Conservation (phyloP, 2,113 vertebrate species). For the Neomonachus schauinslandi region DNA sequence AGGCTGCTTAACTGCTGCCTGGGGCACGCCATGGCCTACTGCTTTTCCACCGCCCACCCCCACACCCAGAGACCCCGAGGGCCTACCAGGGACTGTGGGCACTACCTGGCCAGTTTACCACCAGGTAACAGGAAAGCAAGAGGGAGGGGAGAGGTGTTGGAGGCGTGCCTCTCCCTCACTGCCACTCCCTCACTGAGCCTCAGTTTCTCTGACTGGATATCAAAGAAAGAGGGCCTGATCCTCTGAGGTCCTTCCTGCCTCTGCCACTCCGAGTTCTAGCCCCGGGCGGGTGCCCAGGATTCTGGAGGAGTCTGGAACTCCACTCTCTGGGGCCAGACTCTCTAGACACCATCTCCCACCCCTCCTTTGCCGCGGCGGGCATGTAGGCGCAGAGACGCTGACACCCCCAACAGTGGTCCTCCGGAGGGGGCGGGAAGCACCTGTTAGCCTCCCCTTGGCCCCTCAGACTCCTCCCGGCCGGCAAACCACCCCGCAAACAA, state of each 20-base stretch:
- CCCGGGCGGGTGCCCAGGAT: background rate
- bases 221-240: background rate
- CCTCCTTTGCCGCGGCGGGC: background rate
- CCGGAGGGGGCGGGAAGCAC: background rate
- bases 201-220: background rate
- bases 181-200: background rate
- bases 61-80: background rate
- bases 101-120: background rate
- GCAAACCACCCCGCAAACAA: background rate
- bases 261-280: background rate
- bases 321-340: background rate
- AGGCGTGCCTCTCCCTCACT: background rate
- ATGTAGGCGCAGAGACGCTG: background rate
- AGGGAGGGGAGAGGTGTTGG: background rate
- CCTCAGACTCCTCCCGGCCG: background rate
- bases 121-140: background rate
- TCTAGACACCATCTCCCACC: background rate
- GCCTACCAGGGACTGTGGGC: background rate
- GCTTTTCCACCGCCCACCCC: background rate
- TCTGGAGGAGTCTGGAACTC: background rate
- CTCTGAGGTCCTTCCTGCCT: background rate
- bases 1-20: background rate
- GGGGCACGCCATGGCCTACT: background rate
- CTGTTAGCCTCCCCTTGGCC: background rate
- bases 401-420: background rate